Conservation (phyloP, 1,140 invertebrate genomes). For the Listronotus oregonensis region DNA sequence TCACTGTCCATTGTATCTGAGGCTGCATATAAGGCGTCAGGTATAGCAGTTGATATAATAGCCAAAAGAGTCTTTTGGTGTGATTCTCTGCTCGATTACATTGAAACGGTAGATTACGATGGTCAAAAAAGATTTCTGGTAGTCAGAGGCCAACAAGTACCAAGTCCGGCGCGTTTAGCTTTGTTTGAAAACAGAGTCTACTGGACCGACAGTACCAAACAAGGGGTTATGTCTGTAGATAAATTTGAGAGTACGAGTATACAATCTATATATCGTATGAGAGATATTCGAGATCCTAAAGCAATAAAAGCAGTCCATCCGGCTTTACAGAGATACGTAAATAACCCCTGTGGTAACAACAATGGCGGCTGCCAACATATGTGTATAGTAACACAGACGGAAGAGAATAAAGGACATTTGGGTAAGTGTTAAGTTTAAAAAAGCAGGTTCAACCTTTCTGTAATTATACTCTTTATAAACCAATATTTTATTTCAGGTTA, state of each 20-base stretch:
- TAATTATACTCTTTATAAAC: no score
- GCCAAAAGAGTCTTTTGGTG: constrained; percentile 93
- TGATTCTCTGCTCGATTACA: constrained; percentile 94
- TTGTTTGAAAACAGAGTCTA: constrained; percentile 91
- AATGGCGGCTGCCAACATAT: constrained; percentile 94
- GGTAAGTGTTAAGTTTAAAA: constrained; percentile 4
- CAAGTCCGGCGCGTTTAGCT: constrained; percentile 81
- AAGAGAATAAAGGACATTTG: constrained; percentile 58
- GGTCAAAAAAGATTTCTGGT: constrained; percentile 81
- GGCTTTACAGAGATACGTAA: constrained; percentile 73
- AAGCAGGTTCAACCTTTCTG: no score
- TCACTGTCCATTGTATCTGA: constrained; percentile 83
- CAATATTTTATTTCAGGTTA: constrained; percentile 64
- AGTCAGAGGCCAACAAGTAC: constrained; percentile 81
- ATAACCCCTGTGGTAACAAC: constrained; percentile 88
- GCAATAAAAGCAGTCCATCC: constrained; percentile 82
- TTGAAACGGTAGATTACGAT: constrained; percentile 95
- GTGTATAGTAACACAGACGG: constrained; percentile 88
- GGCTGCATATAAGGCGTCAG: constrained; percentile 88
- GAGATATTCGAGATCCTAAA: constrained; percentile 80
- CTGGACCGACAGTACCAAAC: constrained; percentile 95
- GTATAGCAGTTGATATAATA: constrained; percentile 84
- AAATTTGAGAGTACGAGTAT: constrained; percentile 83
- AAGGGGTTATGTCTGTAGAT: constrained; percentile 89
- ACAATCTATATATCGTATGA: constrained; percentile 78